These are phyloP conservation scores for Wiebesia pumilae DNA, from an alignment of 1,140 invertebrate genomes.

Conservation along the genomic window DNA sequence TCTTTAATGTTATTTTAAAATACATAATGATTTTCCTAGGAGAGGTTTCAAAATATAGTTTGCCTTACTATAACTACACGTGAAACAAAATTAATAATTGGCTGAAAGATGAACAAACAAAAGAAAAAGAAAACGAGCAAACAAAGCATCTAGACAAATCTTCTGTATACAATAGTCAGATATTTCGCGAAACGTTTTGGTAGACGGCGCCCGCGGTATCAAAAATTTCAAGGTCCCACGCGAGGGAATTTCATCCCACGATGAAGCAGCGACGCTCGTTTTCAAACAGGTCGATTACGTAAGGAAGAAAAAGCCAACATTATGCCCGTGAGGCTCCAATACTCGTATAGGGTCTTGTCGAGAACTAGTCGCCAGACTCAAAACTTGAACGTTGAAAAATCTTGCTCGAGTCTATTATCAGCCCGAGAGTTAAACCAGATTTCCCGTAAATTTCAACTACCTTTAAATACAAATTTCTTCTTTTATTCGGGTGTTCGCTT, in stretches of 20 bases:
- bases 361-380: not conserved
- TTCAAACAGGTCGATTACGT: slow-evolving; percentile 63
- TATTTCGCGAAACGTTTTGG: slow-evolving; percentile 19
- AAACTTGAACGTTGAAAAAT: slow-evolving; percentile 5
- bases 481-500: not conserved
- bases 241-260: no score
- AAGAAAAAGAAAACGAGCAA: not conserved
- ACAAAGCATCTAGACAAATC: not conserved
- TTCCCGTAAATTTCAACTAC: not conserved
- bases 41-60: not conserved
- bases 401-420: not conserved
- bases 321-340: not conserved
- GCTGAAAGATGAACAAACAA: not conserved
- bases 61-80: not conserved
- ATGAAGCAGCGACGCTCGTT: slow-evolving; percentile 51
- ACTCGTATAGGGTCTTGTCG: not conserved
- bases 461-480: not conserved
- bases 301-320: slow-evolving; percentile 52
- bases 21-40: not conserved
- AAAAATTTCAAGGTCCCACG: slow-evolving; percentile 57
- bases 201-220: slow-evolving; percentile 47
- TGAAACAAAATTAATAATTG: not conserved
- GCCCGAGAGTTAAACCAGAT: not conserved
- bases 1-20: no score
- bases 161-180: slow-evolving; percentile 14